Base-by-base conservation (phyloP, 2,888 invertebrate species). In the Epinotia demarniana region DNA sequence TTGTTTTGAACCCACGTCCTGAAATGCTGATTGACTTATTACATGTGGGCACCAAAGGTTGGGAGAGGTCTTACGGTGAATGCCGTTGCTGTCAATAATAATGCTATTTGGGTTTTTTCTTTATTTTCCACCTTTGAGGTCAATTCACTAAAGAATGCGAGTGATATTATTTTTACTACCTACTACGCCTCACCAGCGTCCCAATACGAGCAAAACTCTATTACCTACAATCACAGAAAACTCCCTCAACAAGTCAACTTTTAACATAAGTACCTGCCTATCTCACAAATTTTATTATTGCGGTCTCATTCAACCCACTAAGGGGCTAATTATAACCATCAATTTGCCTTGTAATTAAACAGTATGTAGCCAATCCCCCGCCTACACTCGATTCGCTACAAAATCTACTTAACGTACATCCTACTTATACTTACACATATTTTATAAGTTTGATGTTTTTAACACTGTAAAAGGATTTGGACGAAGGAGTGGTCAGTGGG, bases 1-100 rank as follows among this genome's bases (percentile, higher is more conserved):
- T 76, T 76, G 73, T 73, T 76, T 69, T 69, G n/a, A 53, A 39
- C 61, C 75, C 71, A 66, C 71, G 27, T 67, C 33, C 75, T 19
- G 46, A 71, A 75, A 67, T 43, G 16, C 23, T 39, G 43, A 71
- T 66, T 71, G 71, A 70, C 66, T 75, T 66, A 71, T 60, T 70
- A 71, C 19, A 23, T 11, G 39, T 18, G 16, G 67, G 18, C 18
- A 58, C 6, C n/a, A 53, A 16, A 53, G n/a, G 46, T 49, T 13
- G 16, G 13, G 13, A 49, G 13, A 49, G 46, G 46, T 49, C 46
- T 49, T 3, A 49, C 13, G 46, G 13, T 1, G 46, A 49, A 49
- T 33, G 6, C 33, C 46, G 16, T 46, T 46, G 16, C 16, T 49
- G 6, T n/a, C 16, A n/a, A 53, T 53, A 53, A 53, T 6, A n/a